These are phyloP conservation scores for Anguilla megastoma DNA, from an alignment of 2,797 vertebrate genomes.

Conservation along the genomic window DNA sequence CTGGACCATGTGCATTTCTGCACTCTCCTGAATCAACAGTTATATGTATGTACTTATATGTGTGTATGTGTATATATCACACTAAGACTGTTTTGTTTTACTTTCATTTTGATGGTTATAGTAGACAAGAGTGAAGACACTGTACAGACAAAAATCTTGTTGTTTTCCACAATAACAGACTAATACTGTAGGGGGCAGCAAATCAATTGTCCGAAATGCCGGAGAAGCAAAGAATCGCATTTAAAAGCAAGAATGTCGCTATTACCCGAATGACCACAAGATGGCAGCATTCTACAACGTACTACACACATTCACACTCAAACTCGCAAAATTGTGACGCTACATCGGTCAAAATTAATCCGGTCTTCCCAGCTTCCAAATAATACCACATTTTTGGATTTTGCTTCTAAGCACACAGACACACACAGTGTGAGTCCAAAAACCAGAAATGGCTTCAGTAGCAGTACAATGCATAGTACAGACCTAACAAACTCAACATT, in stretches of 20 bases:
- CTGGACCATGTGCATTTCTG: no score
- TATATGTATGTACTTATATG: no score
- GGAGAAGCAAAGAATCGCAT: background rate
- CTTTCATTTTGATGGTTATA: background rate
- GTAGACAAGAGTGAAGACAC: background rate
- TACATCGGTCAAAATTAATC: background rate
- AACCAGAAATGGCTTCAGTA: no score
- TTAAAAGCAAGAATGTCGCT: background rate
- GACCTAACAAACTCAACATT: background rate
- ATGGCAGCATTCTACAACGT: background rate
- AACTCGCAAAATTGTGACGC: background rate
- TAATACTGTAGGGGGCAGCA: background rate
- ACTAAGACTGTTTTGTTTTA: no score
- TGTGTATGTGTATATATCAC: no score
- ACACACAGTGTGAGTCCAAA: background rate
- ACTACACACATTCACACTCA: background rate
- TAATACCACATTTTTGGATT: background rate
- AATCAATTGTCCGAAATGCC: background rate
- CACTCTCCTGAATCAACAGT: no score
- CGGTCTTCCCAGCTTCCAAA: background rate
- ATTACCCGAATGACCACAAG: background rate
- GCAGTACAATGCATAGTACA: no score
- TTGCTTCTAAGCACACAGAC: background rate
- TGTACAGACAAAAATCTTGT: background rate
- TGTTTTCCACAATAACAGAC: background rate